Conservation (phyloP, 2,888 invertebrate species). For the Cheilosia pagana region DNA sequence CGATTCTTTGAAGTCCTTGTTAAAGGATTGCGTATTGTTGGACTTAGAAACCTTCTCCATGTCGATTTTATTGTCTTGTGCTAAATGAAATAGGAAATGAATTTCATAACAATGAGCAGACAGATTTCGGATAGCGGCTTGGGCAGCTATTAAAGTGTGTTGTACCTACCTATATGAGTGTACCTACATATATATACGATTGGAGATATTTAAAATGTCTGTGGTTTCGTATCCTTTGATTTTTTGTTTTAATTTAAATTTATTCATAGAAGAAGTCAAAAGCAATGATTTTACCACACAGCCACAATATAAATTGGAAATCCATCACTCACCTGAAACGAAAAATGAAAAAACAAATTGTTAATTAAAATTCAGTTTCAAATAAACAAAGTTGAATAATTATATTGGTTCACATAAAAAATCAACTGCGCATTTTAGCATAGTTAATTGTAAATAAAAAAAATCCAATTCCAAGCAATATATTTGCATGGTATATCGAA, state of each 20-base stretch:
- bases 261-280: constrained; percentile 11
- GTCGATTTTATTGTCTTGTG: constrained; percentile 20
- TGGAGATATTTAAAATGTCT: not conserved
- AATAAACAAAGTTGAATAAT: constrained; percentile 13
- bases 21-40: constrained; percentile 10
- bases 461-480: too few relatives aligned
- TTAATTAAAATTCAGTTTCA: constrained; percentile 36
- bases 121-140: not conserved
- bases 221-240: not conserved
- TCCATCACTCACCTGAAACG: constrained; percentile 54
- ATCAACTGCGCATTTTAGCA: not conserved
- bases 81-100: not conserved
- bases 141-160: not conserved
- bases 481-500: too few relatives aligned
- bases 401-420: constrained; percentile 11
- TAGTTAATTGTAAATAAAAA: not conserved
- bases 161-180: too few relatives aligned
- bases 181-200: not conserved
- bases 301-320: constrained; percentile 22
- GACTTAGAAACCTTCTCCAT: constrained; percentile 10
- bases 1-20: constrained; percentile 12
- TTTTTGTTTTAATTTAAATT: constrained; percentile 8
- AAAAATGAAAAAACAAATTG: constrained; percentile 24
- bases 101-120: not conserved
- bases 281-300: constrained; percentile 34